Conservation (phyloP, 2,113 vertebrate genomes). For the Passer domesticus region DNA sequence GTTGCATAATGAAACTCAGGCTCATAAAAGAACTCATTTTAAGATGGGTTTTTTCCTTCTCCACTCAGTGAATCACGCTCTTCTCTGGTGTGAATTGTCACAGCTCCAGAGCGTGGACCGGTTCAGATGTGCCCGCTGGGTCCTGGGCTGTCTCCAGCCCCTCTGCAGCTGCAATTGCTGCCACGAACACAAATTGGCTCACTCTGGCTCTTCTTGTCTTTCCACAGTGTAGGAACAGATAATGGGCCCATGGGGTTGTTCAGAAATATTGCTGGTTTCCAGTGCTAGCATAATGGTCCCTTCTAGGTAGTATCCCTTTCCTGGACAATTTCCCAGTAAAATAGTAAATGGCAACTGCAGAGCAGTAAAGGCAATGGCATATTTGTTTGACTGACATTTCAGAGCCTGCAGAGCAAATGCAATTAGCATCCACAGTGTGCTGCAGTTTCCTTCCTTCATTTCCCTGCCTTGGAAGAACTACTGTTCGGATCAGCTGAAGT, state of each 20-base stretch:
- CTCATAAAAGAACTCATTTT: background rate
- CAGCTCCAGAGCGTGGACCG: background rate
- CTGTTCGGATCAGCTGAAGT: background rate
- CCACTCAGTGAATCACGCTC: background rate
- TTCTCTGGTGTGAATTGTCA: background rate
- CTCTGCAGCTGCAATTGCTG: background rate
- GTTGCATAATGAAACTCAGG: background rate
- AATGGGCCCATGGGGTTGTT: conserved; percentile 5
- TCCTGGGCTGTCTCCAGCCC: background rate
- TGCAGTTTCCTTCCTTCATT: background rate
- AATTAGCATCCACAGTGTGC: conserved; percentile 23
- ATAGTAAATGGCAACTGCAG: conserved; percentile 59
- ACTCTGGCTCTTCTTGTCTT: background rate
- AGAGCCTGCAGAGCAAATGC: conserved; percentile 44
- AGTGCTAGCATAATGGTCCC: conserved; percentile 29
- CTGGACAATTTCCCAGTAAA: conserved; percentile 58
- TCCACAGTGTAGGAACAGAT: background rate
- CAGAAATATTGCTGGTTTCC: conserved; percentile 46
- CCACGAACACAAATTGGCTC: background rate
- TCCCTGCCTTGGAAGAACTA: background rate
- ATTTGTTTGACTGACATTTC: conserved; percentile 37
- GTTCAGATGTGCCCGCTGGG: background rate
- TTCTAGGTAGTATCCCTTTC: conserved; percentile 52
- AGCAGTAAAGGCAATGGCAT: background rate
- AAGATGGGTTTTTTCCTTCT: background rate